Evolutionary conservation across 2,888 invertebrate genomes (phyloP).

Genomic region (Lordiphosa andalusiaca): DNA sequence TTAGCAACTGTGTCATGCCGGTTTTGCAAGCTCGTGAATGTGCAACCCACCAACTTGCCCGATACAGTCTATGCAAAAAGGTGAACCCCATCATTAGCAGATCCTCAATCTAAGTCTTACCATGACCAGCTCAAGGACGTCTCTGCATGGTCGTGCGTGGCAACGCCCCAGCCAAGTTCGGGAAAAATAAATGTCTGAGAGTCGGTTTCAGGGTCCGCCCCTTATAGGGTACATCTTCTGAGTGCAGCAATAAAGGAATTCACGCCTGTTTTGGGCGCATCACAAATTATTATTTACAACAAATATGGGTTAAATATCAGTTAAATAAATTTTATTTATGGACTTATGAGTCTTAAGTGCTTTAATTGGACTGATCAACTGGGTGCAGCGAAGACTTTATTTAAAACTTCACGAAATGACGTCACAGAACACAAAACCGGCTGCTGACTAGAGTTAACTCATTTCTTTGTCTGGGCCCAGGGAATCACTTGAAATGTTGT

Average conservation of each 20-base stretch:
- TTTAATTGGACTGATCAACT: slow-evolving; percentile 48
- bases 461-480: slow-evolving; percentile 30
- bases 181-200: slow-evolving; percentile 23
- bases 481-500: slow-evolving; percentile 35
- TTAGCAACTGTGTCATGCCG: no score
- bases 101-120: slow-evolving; percentile 30
- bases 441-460: slow-evolving; percentile 13
- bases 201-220: slow-evolving; percentile 28
- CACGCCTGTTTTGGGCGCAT: slow-evolving; percentile 41
- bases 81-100: slow-evolving; percentile 45
- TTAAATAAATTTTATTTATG: slow-evolving; percentile 61
- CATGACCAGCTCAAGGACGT: slow-evolving; percentile 56
- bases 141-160: slow-evolving; percentile 19
- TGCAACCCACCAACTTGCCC: no score
- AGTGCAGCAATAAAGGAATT: slow-evolving; percentile 33
- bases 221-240: slow-evolving; percentile 19
- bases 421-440: slow-evolving; percentile 60
- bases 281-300: slow-evolving; percentile 37
- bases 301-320: slow-evolving; percentile 71
- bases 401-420: slow-evolving; percentile 62
- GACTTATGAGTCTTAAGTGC: slow-evolving; percentile 58
- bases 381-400: slow-evolving; percentile 38
- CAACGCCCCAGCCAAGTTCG: background rate
- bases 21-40: no score
- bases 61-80: slow-evolving; percentile 11